Evolutionary conservation across 2,888 invertebrate species (phyloP).

Genomic region (Scaptomyza polygonia): DNA sequence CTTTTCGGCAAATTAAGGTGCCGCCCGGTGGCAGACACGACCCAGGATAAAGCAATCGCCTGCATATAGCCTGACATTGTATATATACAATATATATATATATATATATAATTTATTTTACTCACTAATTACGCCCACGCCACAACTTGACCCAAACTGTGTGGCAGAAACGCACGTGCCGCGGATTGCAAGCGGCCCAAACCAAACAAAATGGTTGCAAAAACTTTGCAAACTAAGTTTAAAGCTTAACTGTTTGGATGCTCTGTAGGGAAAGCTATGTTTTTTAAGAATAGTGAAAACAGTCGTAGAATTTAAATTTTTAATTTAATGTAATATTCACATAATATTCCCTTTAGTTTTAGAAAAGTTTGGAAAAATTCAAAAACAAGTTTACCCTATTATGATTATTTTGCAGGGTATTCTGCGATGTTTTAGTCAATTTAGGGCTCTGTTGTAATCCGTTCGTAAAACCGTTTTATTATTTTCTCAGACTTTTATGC

Average conservation of each 20-base stretch:
- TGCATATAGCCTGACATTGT: constrained; percentile 5
- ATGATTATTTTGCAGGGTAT: constrained; percentile 15
- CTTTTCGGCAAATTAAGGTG: constrained; percentile 68
- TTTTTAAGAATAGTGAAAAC: no score
- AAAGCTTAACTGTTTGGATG: background rate
- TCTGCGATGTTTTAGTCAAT: constrained; percentile 18
- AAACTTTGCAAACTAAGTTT: background rate
- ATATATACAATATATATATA: no score
- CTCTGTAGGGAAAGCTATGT: constrained; percentile 12
- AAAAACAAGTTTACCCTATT: background rate
- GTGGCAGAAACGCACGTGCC: constrained; percentile 52
- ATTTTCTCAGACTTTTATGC: constrained; percentile 71
- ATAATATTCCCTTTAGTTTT: no score
- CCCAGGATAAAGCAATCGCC: constrained; percentile 32
- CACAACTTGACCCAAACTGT: constrained; percentile 48
- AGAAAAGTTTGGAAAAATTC: no score
- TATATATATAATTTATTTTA: constrained; percentile 29
- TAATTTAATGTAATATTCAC: no score
- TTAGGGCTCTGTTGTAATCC: constrained; percentile 60
- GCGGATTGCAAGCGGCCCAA: constrained; percentile 42
- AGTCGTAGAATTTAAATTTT: no score
- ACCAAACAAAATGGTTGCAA: constrained; percentile 44
- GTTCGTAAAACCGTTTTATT: constrained; percentile 62
- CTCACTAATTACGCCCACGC: constrained; percentile 59
- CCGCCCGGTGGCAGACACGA: constrained; percentile 70